Evolutionary conservation across 2,113 vertebrate species (phyloP), one percentile per base, ranked within the genome.

Genomic region (Beaufortia kweichowensis): DNA sequence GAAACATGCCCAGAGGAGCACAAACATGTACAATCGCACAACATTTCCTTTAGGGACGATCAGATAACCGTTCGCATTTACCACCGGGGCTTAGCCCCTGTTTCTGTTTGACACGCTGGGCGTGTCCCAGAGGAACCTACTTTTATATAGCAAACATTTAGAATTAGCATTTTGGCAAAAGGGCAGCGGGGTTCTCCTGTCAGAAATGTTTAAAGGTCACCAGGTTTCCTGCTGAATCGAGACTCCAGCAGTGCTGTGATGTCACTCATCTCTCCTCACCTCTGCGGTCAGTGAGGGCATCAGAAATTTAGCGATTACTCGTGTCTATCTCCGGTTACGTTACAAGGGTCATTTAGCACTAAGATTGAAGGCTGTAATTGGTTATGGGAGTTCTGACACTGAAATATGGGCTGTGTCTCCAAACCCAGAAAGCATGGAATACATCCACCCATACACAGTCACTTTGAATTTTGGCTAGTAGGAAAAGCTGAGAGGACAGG

Each of bases 101-200:
- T 75, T 81, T 86, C 82, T 85, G 83, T 81, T 76, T 70, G 78
- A 85, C 85, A 77, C 4, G 79, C 88, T 81, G 4, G 76, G 64
- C 81, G 84, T 83, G 78, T 80, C 84, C 84, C 85, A 10, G 19
- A 80, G 85, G 87, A 86, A 86, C 85, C 85, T 72, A 83, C 63
- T 87, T 89, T 90, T 84, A 85, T 82, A 66, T 46, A 77, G 73
- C 66, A 29, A 84, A 78, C 81, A 57, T 85, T 84, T 62, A 55
- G 84, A 86, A 90, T 90, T 91, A 91, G 85, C 89, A 91, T 90
- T 91, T 71, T 90, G 84, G 41, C 87, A 83, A 91, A 91, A 89
- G 88, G 89, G 85, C 90, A 90, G 87, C 75, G 77, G 85, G 88
- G 89, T 87, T 87, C 85, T 85, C 64, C 66, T 80, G 80, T 90